Evolutionary conservation across 2,113 vertebrate species (phyloP).

Genomic region (Nerophis lumbriciformis): DNA sequence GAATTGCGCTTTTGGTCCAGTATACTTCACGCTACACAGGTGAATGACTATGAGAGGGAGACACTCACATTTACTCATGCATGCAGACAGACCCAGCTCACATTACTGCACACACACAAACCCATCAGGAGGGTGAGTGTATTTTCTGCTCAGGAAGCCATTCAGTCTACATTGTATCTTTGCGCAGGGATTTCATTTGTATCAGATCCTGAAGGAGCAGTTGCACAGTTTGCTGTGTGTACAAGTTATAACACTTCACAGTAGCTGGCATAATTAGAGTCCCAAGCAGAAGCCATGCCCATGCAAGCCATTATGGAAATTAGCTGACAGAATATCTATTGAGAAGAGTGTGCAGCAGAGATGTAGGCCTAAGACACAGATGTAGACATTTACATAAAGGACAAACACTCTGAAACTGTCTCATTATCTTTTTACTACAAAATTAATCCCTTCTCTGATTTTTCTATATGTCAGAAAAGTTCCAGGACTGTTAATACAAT

Average conservation of each 20-base stretch:
- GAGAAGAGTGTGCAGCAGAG: background rate
- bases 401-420: background rate
- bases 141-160: constrained; percentile 1
- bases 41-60: background rate
- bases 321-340: background rate
- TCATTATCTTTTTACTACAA: too few relatives aligned
- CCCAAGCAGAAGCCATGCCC: background rate
- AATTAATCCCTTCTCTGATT: too few relatives aligned
- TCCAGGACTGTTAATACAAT: too few relatives aligned
- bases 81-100: background rate
- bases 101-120: background rate
- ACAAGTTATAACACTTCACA: background rate
- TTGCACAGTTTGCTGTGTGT: background rate
- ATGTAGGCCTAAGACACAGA: too few relatives aligned
- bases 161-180: background rate
- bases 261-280: background rate
- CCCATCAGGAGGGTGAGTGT: background rate
- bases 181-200: background rate
- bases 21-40: background rate
- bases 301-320: background rate
- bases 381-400: constrained; percentile 8
- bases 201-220: background rate
- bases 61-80: background rate
- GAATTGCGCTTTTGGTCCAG: too few relatives aligned
- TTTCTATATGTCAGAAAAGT: too few relatives aligned